Base-by-base conservation (phyloP, 2,888 invertebrate genomes). In the Catonia carolina region DNA sequence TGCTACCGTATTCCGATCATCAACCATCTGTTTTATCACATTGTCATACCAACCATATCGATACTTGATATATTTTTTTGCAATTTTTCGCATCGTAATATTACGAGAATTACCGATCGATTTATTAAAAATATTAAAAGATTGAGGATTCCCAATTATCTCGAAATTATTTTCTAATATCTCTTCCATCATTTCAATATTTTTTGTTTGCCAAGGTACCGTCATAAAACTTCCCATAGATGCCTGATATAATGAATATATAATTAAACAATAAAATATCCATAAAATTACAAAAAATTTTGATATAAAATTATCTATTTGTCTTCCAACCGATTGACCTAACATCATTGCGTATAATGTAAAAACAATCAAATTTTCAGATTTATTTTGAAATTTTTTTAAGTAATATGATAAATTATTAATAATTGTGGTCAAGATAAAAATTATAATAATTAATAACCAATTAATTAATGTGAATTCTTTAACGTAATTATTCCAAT, bases 171-270 rank as follows among this genome's bases (percentile, higher is more conserved):
- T 7, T 1, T 52, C 41, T 10, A 23, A 22, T n/a, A 52, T 52
- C 23, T 52, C 52, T 27, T 27, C 20, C 27, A 37, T 39, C 5
- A 10, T 41, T 22, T 41, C 14, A 15, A 52, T 41, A n/a, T 52
- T 52, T 10, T 22, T 23, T 37, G 17, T 41, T 17, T 27, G 39
- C 52, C 41, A 36, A 14, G 52, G 41, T 15, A 52, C 52, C n/a
- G 52, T 52, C 27, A 52, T 15, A n/a, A 52, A 52, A 31, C 39
- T 41, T 22, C 41, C 41, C 41, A 52, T 14, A 10, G 37, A 18
- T 4, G 52, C 52, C 15, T 41, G 23, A 23, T 52, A 52, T 18
- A 39, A 18, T 5, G 41, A 37, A 41, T n/a, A 37, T 27, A 52
- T 27, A 3, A 52, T 27, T 14, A 52, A 39, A 14, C 37, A 52